These are phyloP conservation scores for Saccostrea cuccullata DNA, from an alignment of 1,140 invertebrate genomes.

Conservation along the genomic window DNA sequence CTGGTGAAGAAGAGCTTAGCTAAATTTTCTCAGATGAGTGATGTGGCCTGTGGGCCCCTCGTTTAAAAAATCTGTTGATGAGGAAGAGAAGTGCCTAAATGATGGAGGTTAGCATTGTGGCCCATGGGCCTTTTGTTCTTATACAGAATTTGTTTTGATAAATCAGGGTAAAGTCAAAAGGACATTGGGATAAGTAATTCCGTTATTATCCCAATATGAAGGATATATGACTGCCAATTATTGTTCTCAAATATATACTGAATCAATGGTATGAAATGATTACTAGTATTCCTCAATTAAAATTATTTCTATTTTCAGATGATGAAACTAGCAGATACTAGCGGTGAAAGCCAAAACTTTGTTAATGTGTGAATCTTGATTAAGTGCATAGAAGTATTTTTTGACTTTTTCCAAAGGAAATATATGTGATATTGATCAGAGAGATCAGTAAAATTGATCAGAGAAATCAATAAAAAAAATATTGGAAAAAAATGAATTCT, in stretches of 20 bases:
- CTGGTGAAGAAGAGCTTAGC: too few species aligned
- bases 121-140: neutral
- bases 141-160: neutral
- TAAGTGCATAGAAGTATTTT: neutral
- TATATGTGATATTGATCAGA: slow-evolving; percentile 23
- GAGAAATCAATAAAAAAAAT: too few species aligned
- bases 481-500: too few species aligned
- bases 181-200: too few species aligned
- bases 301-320: neutral
- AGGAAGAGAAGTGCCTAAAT: neutral
- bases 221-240: too few species aligned
- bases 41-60: too few species aligned
- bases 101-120: neutral
- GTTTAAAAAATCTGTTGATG: too few species aligned
- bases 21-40: too few species aligned
- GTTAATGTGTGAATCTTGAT: neutral
- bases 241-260: too few species aligned
- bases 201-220: too few species aligned
- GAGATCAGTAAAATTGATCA: neutral
- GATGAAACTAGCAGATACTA: neutral
- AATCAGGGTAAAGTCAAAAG: too few species aligned
- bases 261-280: too few species aligned
- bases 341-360: neutral
- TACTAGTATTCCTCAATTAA: neutral
- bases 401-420: slow-evolving; percentile 5